Evolutionary conservation across 2,888 invertebrate species (phyloP).

Genomic region (Sturmia bella): DNA sequence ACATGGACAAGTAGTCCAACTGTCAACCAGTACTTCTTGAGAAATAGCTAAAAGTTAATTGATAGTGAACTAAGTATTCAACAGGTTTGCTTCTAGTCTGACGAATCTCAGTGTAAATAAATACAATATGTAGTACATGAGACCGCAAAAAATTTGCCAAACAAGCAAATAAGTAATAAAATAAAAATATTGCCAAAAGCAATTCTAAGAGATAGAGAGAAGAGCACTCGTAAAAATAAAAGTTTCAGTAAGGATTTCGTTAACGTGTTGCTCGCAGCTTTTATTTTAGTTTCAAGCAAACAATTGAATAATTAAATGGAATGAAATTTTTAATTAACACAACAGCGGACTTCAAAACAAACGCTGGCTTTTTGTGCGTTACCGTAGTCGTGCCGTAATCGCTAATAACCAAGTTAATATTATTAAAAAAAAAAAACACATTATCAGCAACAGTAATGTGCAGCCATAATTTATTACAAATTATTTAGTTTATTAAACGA

Average conservation of each 20-base stretch:
- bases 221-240: constrained; percentile 27
- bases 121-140: too few relatives aligned
- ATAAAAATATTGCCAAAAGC: constrained; percentile 28
- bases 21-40: too few relatives aligned
- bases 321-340: constrained; percentile 1
- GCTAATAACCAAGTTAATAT: constrained; percentile 28
- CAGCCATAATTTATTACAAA: constrained; percentile 3
- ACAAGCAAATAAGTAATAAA: constrained; percentile 25
- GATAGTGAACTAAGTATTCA: too few relatives aligned
- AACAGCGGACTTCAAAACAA: neutral
- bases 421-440: neutral
- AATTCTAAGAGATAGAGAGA: constrained; percentile 10
- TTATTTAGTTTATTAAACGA: constrained; percentile 16
- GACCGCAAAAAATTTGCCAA: too few relatives aligned
- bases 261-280: constrained; percentile 14
- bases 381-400: constrained; percentile 1
- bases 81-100: too few relatives aligned
- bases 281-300: constrained; percentile 12
- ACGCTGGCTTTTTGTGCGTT: neutral
- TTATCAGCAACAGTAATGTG: constrained; percentile 4
- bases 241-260: constrained; percentile 40
- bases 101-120: too few relatives aligned
- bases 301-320: neutral
- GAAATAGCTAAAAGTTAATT: too few relatives aligned
- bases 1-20: too few relatives aligned